Evolutionary conservation across 2,888 invertebrate genomes (phyloP).

Genomic region (Myathropa florea): DNA sequence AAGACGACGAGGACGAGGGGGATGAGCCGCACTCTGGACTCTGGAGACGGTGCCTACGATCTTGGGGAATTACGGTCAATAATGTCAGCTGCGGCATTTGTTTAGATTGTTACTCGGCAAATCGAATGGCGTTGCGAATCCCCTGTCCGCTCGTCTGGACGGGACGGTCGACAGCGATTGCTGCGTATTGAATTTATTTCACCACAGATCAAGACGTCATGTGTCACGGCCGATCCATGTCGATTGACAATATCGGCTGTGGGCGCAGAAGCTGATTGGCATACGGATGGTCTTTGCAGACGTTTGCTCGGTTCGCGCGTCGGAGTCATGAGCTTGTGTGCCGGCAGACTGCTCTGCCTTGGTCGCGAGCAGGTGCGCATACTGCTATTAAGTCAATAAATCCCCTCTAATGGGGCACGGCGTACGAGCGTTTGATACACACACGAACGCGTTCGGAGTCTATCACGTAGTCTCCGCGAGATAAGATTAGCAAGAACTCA

Average conservation of each 20-base stretch:
- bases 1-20: background rate
- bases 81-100: background rate
- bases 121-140: background rate
- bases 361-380: background rate
- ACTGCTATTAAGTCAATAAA: background rate
- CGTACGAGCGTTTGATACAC: background rate
- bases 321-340: background rate
- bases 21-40: background rate
- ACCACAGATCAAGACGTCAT: background rate
- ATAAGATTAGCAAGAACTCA: background rate
- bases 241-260: background rate
- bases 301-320: background rate
- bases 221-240: background rate
- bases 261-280: background rate
- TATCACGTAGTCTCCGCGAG: background rate
- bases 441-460: background rate
- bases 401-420: background rate
- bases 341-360: too few species aligned
- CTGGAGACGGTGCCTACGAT: background rate
- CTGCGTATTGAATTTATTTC: background rate
- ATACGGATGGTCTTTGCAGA: background rate
- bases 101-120: background rate
- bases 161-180: background rate
- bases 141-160: background rate
- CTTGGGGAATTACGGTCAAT: background rate